Evolutionary conservation across 2,113 vertebrate species (phyloP), one percentile per base, ranked within the genome.

Genomic region (Nycticorax nycticorax): DNA sequence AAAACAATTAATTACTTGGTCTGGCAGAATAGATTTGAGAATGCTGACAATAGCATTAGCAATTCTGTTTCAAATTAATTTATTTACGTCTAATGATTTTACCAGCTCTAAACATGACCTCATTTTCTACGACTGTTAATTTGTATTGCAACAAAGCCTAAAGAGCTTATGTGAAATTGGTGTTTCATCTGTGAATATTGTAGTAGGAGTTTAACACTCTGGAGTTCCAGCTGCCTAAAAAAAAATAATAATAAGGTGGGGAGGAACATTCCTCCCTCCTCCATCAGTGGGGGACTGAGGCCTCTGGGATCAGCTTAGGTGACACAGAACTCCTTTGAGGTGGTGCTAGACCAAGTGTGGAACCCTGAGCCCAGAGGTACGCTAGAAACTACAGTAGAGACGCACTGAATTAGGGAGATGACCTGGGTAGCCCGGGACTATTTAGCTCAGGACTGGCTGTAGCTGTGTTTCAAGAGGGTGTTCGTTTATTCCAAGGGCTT

Each of bases 41-140:
- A 87, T 37, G 13, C 50, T 84, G 55, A 83, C 23, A 86, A 62
- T 86, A 92, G 43, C 28, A 35, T 73, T 79, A 83, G 10, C 19
- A 67, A 41, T 92, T 92, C 41, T 80, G 21, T 87, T 95, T 92
- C 59, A 39, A 72, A 75, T 84, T 53, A 64, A 68, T 88, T 88
- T 85, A 57, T 93, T 88, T 89, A 41, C 3, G 0, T 26, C 74
- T 93, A 76, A 76, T 74, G 52, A 64, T 94, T 93, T 94, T 91
- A 87, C 76, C 83, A 84, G 30, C 57, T 82, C 79, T 91, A 41
- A 84, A 86, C 21, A 22, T 52, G 56, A 88, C 57, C 19, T 91
- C 53, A 53, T 77, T 30, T 83, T 64, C 41, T 71, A 48, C 74
- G 52, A 26, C 48, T 72, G 27, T 62, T 92, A 66, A 53, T 90